phyloP scores from a whole-genome alignment of 2,888 invertebrate genomes.

The Bellardia pandia region DNA sequence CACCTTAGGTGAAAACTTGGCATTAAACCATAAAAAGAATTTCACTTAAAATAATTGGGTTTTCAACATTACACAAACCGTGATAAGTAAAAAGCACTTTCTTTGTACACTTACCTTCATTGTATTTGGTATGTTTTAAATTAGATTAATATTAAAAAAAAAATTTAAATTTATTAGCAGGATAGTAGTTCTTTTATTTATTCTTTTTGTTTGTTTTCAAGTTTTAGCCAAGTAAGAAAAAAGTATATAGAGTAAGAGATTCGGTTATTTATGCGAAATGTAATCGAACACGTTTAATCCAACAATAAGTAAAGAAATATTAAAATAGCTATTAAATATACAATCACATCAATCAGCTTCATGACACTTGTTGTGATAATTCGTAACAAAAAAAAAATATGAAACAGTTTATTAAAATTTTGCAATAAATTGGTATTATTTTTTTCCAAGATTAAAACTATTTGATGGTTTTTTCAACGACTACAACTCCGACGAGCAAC shows the following conservation, averaged over 20 bases:
- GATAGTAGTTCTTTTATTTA: background rate
- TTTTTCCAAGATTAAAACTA: background rate
- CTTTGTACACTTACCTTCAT: slow-evolving; percentile 71
- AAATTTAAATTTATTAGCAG: slow-evolving; percentile 18
- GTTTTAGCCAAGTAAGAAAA: slow-evolving; percentile 10
- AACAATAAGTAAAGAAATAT: slow-evolving; percentile 81
- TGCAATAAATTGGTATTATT: slow-evolving; percentile 19
- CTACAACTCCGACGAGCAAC: slow-evolving; percentile 56
- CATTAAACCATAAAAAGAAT: slow-evolving; percentile 51
- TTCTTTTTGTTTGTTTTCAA: background rate
- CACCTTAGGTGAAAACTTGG: slow-evolving; percentile 70
- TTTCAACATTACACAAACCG: background rate
- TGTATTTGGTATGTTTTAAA: slow-evolving; percentile 34
- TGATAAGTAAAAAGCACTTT: slow-evolving; percentile 35
- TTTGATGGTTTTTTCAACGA: slow-evolving; percentile 2
- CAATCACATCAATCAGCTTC: slow-evolving; percentile 82
- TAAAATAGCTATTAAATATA: slow-evolving; percentile 81
- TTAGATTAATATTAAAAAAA: slow-evolving; percentile 10
- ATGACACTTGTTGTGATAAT: slow-evolving; percentile 76
- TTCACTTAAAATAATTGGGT: slow-evolving; percentile 52
- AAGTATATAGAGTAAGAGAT: background rate
- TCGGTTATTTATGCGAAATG: slow-evolving; percentile 17
- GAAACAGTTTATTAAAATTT: slow-evolving; percentile 48
- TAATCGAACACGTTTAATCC: slow-evolving; percentile 75
- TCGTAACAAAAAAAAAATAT: slow-evolving; percentile 13